phyloP scores from a whole-genome alignment of 1,140 invertebrate species.

The Drosophila serrata region DNA sequence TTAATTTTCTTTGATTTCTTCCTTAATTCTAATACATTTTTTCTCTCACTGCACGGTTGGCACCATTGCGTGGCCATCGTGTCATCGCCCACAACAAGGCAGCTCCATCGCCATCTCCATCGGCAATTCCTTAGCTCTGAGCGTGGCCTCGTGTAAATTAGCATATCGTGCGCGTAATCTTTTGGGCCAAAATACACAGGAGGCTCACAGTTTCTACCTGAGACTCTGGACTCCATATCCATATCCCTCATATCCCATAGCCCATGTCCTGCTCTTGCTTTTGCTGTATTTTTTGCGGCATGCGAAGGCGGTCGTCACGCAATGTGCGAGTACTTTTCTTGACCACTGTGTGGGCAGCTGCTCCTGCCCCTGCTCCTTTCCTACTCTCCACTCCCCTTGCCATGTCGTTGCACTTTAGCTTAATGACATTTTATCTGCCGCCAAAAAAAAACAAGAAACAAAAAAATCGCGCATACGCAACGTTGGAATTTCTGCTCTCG shows the following conservation, averaged over 20 bases:
- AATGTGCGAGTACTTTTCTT: conserved; percentile 58
- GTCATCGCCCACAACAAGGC: conserved; percentile 74
- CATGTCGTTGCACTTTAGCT: conserved; percentile 70
- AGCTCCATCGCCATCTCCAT: conserved; percentile 44
- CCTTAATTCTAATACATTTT: neutral
- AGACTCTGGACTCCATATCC: conserved; percentile 28
- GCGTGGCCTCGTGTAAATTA: conserved; percentile 74
- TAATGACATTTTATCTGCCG: conserved; percentile 82
- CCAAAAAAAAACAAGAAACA: conserved; percentile 1
- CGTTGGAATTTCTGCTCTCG: conserved; percentile 32
- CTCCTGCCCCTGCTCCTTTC: neutral
- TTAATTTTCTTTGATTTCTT: accelerated
- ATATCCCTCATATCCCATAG: conserved; percentile 51
- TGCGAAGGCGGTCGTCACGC: conserved; percentile 81
- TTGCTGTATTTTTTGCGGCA: conserved; percentile 63
- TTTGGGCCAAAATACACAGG: conserved; percentile 69
- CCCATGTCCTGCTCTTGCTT: conserved; percentile 74
- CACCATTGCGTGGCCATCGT: conserved; percentile 64
- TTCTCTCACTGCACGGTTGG: neutral
- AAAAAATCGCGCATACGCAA: conserved; percentile 65
- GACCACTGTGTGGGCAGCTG: conserved; percentile 77
- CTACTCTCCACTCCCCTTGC: neutral
- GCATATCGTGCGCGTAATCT: conserved; percentile 83
- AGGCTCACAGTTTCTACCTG: conserved; percentile 50
- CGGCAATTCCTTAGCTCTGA: conserved; percentile 38